These are phyloP conservation scores for Melanocharis versteri DNA, from an alignment of 2,113 vertebrate species.

Conservation along the genomic window DNA sequence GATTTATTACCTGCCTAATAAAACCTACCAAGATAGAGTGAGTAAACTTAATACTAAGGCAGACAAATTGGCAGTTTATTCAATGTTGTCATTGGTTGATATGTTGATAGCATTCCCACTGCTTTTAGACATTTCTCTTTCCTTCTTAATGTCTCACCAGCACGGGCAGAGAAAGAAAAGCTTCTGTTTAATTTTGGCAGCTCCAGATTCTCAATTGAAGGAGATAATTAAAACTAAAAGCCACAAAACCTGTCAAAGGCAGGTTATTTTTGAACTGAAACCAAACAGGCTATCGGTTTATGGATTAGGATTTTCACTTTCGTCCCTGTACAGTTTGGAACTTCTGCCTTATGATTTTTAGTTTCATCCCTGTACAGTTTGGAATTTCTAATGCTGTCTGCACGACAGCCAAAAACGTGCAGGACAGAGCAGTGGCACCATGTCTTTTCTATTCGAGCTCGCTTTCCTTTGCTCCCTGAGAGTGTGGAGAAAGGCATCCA, in stretches of 20 bases:
- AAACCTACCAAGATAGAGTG: neutral
- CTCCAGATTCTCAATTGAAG: neutral
- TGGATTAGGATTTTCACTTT: neutral
- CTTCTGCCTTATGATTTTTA: neutral
- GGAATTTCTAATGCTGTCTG: neutral
- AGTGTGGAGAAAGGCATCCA: neutral
- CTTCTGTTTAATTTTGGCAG: neutral
- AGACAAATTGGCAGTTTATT: neutral
- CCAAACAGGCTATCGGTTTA: rapidly evolving
- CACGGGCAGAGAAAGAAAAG: neutral
- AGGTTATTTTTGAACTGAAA: neutral
- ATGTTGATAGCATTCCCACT: neutral
- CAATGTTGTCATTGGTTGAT: neutral
- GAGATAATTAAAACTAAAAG: neutral
- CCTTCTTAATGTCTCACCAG: neutral
- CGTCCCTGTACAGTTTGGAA: neutral
- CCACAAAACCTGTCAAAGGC: neutral
- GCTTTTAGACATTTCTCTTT: neutral
- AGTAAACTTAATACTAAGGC: neutral
- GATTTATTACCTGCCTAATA: neutral
- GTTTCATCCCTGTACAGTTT: neutral
- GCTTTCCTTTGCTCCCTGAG: neutral
- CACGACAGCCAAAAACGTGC: rapidly evolving
- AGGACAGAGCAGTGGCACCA: neutral
- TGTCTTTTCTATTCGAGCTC: rapidly evolving